Base-by-base conservation (phyloP, 2,113 vertebrate genomes). In the Manacus vitellinus region DNA sequence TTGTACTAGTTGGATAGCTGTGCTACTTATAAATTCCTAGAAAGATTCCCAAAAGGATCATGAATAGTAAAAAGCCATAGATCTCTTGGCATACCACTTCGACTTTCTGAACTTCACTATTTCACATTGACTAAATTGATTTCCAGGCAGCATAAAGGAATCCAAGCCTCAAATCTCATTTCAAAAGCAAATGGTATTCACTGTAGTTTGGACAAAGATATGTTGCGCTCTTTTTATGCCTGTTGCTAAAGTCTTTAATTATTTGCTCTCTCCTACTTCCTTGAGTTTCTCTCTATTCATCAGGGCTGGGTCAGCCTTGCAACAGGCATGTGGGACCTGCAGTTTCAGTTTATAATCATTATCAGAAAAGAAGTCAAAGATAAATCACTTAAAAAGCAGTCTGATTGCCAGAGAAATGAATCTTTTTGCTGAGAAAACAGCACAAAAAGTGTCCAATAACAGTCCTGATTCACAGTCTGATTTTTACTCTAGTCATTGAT, bases 11-110 rank as follows among this genome's bases (percentile, higher is more conserved):
- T 95, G 95, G 91, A 94, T 75, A 84, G 79, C 46, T 0, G 0
- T 79, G 91, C 66, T 96, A 91, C 88, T 93, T 92, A 95, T 47
- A 95, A 91, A 95, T 95, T 93, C 92, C 83, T 96, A 94, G 95
- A 96, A 97, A 94, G 83, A 49, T 94, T 97, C 95, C 94, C 94
- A 61, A 95, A 92, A 94, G 95, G 80, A 95, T 91, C 58, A 85
- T 89, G 83, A 96, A 96, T 81, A 91, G 86, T 70, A 82, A 94
- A 97, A 73, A 17, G 30, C 62, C 83, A 90, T 78, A 91, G 93
- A 94, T 91, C 72, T 96, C 86, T 86, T 91, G 73, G 89, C 89
- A 65, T 65, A 74, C 52, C 78, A 84, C 87, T 94, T 94, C 52
- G 87, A 11, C 80, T 85, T 94, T 87, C 71, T 83, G 72, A 63